Conservation (phyloP, 2,888 invertebrate genomes). For the Timandra comae region DNA sequence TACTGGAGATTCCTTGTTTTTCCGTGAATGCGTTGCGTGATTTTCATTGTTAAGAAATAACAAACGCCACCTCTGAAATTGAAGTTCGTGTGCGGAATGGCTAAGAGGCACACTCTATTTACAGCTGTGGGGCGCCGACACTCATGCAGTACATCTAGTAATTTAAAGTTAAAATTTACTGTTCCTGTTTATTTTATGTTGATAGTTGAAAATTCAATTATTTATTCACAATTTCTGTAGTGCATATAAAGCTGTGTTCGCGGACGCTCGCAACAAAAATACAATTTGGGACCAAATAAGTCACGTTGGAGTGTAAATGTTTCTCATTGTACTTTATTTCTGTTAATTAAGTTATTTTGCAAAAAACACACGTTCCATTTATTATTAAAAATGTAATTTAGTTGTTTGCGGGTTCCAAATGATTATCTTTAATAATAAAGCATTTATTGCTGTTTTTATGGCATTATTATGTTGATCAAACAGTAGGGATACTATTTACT, state of each 20-base stretch:
- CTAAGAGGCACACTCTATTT: constrained; percentile 37
- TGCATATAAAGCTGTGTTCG: constrained; percentile 11
- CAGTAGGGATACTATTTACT: constrained; percentile 13
- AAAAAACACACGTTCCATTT: no score
- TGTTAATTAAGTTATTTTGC: no score
- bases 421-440: no score
- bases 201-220: constrained; percentile 26
- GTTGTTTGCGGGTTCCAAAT: no score
- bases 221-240: constrained; percentile 15
- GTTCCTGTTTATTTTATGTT: constrained; percentile 1
- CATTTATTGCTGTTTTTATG: no score
- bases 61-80: constrained; percentile 69
- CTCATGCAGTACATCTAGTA: constrained; percentile 18
- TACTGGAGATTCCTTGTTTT: constrained; percentile 71
- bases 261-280: not conserved
- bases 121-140: constrained; percentile 15
- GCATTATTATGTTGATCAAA: no score
- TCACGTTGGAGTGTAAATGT: constrained; percentile 21
- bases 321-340: constrained; percentile 21
- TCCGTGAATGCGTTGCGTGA: constrained; percentile 64
- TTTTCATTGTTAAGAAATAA: constrained; percentile 73
- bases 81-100: constrained; percentile 62
- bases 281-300: constrained; percentile 12
- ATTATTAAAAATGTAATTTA: no score
- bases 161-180: constrained; percentile 10